Base-by-base conservation (phyloP, 2,888 invertebrate genomes). In the Venustoraphidia nigricollis region DNA sequence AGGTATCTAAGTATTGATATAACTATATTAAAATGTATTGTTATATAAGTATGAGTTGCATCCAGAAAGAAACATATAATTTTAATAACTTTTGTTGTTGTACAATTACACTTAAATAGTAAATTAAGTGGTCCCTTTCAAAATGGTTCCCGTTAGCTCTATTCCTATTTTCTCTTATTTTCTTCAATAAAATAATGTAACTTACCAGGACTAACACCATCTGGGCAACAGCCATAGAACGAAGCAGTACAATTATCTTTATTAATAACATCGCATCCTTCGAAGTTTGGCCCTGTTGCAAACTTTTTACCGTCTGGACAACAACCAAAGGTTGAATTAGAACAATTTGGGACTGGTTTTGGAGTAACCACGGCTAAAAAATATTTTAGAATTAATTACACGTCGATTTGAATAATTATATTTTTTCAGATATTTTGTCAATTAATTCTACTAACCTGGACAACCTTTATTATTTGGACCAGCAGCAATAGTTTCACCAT, bases 191-290 rank as follows among this genome's bases (percentile, higher is more conserved):
- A 9, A 41, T 9, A 17, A 10, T 14, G 34, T 27, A 10, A 17
- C 40, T 55, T 62, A 78, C 83, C 83, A 60, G 80, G 66, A 34
- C 76, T 69, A 45, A 72, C 66, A 39, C 76, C 75, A 65, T 87
- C 85, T 51, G 80, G 77, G 58, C 88, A 89, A 62, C 88, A 89
- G 47, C 84, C 83, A 58, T 71, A 81, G 57, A 75, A 70, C 36
- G 77, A 73, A 46, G 68, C 64, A 8, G 70, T 69, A 55, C 83
- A 81, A 9, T 77, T 67, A 34, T 66, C 61, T 8, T 56, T 53
- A 49, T 66, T 58, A 42, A 66, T 66, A 34, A 64, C 59, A 8
- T 62, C 71, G 52, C 80, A 82, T 36, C 83, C 85, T 51, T 76
- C 71, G 49, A 74, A 74, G 53, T 79, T 70, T 2, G 76, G 73